Evolutionary conservation across 2,113 vertebrate species (phyloP).

Genomic region (Leucoraja erinaceus): DNA sequence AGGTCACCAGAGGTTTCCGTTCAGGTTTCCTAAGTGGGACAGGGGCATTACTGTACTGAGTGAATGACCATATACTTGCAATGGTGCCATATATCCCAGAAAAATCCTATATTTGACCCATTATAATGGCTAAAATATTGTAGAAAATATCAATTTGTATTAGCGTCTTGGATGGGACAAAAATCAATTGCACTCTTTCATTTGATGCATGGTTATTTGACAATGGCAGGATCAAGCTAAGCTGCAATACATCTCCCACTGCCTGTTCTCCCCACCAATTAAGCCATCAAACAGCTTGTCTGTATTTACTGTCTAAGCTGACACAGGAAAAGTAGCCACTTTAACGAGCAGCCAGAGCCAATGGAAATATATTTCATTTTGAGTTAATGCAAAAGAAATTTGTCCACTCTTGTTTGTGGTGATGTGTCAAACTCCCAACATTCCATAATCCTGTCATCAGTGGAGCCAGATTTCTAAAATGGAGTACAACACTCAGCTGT

Average conservation of each 20-base stretch:
- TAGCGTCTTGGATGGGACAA: not conserved
- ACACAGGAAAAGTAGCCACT: not conserved
- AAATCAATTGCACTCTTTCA: not conserved
- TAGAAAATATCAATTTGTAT: not conserved
- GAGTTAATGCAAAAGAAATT: not conserved
- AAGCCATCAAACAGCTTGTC: not conserved
- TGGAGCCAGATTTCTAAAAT: no score
- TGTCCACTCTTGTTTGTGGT: no score
- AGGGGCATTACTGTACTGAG: no score
- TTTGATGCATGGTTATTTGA: not conserved
- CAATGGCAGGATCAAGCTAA: not conserved
- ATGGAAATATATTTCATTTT: not conserved
- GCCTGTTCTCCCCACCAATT: not conserved
- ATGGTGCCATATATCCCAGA: not conserved
- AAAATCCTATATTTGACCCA: not conserved
- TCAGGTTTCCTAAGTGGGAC: no score
- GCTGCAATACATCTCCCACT: not conserved
- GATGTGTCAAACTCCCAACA: no score
- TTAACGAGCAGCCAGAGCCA: not conserved
- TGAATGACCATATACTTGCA: not conserved
- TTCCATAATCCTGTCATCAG: no score
- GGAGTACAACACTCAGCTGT: no score
- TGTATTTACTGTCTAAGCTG: not conserved
- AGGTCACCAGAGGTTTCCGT: no score
- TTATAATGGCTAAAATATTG: not conserved